Base-by-base conservation (phyloP, 2,797 vertebrate genomes). In the Crenichthys baileyi region DNA sequence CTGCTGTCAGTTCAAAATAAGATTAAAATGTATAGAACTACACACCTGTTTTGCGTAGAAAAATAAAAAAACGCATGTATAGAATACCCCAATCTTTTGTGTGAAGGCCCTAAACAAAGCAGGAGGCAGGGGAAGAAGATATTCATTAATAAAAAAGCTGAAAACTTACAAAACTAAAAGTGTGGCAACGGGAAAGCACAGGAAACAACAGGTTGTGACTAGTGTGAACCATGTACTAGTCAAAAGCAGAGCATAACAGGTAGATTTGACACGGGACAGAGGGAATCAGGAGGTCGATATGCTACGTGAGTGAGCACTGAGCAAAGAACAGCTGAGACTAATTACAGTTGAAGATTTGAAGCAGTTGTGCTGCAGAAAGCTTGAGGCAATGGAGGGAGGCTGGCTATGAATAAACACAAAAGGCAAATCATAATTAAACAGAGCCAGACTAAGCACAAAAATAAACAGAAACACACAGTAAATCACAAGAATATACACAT, bases 371-470 rank as follows among this genome's bases (percentile, higher is more conserved):
- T n/a, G 65, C 39, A 70, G 12, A 70, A 70, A 70, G 67, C 41
- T 70, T 15, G 4, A 46, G 67, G 67, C 24, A 44, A n/a, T 41
- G 39, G 24, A 46, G 41, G 41, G 24, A 67, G 36, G 20, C 29
- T 18, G 16, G 61, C 61, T 20, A 31, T 18, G 63, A 67, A 41
- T 31, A 67, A 67, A 41, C 63, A 67, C 36, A 24, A 12, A 67
- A 13, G 39, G 63, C 9, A 67, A 41, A 41, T 67, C 63, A 67
- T 41, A 67, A 46, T 22, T 70, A 70, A 70, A 46, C 24, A 70
- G 39, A 46, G n/a, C 41, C 39, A 70, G 67, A 26, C 67, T 16
- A 70, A 44, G 67, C 67, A 68, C 20, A n/a, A 70, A 70, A 44
- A 70, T 70, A 70, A 70, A 46, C 67, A 16, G 11, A 44, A 70